Percentiles rank a stretch among this genome's conserved stretches.
Evolutionary conservation across 2,797 vertebrate genomes (phyloP).

Genomic region (Myripristis jacobus): DNA sequence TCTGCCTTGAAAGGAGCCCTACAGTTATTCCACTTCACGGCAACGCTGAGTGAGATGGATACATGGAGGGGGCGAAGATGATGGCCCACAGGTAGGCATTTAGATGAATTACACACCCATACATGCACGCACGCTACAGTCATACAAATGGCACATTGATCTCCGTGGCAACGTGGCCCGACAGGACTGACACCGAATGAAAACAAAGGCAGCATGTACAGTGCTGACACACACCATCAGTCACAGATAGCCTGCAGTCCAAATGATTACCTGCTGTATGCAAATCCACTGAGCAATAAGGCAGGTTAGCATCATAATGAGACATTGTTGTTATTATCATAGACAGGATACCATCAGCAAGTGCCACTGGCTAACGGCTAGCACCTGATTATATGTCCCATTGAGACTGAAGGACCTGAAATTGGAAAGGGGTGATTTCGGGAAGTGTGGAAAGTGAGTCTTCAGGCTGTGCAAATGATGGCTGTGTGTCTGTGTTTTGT

Average conservation of each 20-base stretch:
- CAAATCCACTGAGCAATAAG: constrained; percentile 79
- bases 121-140: constrained; percentile 42
- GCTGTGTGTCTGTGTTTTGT: constrained; percentile 8
- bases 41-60: constrained; percentile 62
- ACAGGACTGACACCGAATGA: constrained; percentile 69
- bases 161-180: constrained; percentile 55
- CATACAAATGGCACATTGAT: constrained; percentile 68
- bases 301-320: constrained; percentile 70
- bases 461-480: constrained; percentile 45
- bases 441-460: constrained; percentile 35
- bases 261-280: constrained; percentile 77
- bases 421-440: constrained; percentile 67
- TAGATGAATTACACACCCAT: constrained; percentile 48
- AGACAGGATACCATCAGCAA: constrained; percentile 57
- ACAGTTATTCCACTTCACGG: constrained; percentile 42
- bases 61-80: constrained; percentile 55
- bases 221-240: constrained; percentile 78
- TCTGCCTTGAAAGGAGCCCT: constrained; percentile 38
- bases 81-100: constrained; percentile 69
- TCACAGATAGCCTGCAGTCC: constrained; percentile 70
- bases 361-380: constrained; percentile 69
- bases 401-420: constrained; percentile 52
- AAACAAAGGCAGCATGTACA: constrained; percentile 74
- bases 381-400: constrained; percentile 68
- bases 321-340: constrained; percentile 59